These are phyloP conservation scores for Bradypodion ventrale DNA, from an alignment of 2,797 vertebrate genomes.

Conservation along the genomic window DNA sequence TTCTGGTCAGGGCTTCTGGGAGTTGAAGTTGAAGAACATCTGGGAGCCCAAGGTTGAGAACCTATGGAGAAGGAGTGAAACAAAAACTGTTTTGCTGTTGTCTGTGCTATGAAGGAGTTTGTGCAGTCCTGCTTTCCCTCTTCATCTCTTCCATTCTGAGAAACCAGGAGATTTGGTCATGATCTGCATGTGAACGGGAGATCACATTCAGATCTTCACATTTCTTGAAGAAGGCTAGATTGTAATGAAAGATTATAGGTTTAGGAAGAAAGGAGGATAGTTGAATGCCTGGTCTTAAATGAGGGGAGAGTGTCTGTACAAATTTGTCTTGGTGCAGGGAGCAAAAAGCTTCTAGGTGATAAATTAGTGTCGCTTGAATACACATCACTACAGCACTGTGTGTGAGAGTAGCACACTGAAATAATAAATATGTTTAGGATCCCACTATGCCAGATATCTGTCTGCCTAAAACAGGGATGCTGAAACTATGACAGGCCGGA, in stretches of 20 bases:
- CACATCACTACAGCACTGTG: no score
- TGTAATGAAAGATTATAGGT: neutral
- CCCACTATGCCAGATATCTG: neutral
- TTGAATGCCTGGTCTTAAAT: neutral
- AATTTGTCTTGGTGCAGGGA: neutral
- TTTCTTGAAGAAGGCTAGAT: conserved; percentile 5
- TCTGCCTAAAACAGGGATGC: no score
- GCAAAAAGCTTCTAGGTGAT: neutral
- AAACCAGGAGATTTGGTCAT: neutral
- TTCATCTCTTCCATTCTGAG: neutral
- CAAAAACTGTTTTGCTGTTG: no score
- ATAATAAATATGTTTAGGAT: no score
- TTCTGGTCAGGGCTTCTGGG: no score
- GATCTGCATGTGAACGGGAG: conserved; percentile 9
- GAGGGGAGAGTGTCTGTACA: neutral
- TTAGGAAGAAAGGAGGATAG: neutral
- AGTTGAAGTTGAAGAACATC: no score
- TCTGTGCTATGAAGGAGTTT: neutral
- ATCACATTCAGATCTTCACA: neutral
- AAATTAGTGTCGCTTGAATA: no score
- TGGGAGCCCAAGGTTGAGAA: no score
- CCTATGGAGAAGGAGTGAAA: no score
- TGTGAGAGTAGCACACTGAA: no score
- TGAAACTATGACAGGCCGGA: no score
- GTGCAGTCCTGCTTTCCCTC: neutral